A percentile compares a stretch with the other conserved stretches of the same genome.
Evolutionary conservation across 2,113 vertebrate species (phyloP).

Genomic region (Pygoscelis adeliae): DNA sequence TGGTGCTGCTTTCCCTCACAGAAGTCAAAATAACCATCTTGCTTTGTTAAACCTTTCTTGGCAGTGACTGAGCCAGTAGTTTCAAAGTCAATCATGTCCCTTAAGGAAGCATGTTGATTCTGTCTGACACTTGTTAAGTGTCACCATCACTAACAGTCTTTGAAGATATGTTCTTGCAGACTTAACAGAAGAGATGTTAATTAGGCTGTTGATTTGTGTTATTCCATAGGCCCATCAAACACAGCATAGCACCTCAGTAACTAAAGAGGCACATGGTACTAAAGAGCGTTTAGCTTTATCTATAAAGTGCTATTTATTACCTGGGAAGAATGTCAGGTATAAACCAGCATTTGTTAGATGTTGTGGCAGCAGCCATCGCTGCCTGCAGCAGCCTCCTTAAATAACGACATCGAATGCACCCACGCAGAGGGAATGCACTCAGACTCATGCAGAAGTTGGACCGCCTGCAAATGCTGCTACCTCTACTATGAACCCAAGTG

Average conservation of each 20-base stretch:
- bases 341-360: background rate
- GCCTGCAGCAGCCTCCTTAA: background rate
- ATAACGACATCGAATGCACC: too few species aligned
- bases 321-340: background rate
- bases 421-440: fast-evolving
- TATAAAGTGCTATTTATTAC: background rate
- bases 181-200: background rate
- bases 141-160: background rate
- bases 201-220: background rate
- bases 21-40: background rate
- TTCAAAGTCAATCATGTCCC: background rate
- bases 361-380: background rate
- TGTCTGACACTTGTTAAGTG: background rate
- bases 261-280: background rate
- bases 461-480: background rate
- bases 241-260: background rate
- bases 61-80: background rate
- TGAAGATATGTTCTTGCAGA: background rate
- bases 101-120: background rate
- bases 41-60: background rate
- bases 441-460: background rate
- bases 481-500: background rate
- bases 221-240: background rate
- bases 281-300: background rate
- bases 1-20: background rate